A percentile compares a stretch with the other conserved stretches of the same genome.
Conservation (phyloP, 2,113 vertebrate genomes). For the human (Homo sapiens) region GRCh38 chr15:53462501-53463000, state of each 20-base stretch:
- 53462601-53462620: not conserved
- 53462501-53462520: not conserved
- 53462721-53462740: not conserved
- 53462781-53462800: not conserved
- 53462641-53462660: not conserved
- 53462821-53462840: not conserved
- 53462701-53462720: not conserved
- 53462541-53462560: not conserved
- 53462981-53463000: conserved; percentile 29
- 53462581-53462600: not conserved
- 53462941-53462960: conserved; percentile 19
- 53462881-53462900: not conserved
- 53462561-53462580: not conserved
- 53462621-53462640: not conserved
- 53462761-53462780: not conserved
- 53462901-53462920: not conserved
- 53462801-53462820: not conserved
- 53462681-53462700: not conserved
- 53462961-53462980: conserved; percentile 42
- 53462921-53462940: not conserved
- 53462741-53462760: not conserved
- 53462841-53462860: not conserved
- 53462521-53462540: not conserved
- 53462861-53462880: not conserved
- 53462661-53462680: not conserved